Evolutionary conservation across 2,797 vertebrate genomes (phyloP).

Genomic region (Tarsius wallacei): DNA sequence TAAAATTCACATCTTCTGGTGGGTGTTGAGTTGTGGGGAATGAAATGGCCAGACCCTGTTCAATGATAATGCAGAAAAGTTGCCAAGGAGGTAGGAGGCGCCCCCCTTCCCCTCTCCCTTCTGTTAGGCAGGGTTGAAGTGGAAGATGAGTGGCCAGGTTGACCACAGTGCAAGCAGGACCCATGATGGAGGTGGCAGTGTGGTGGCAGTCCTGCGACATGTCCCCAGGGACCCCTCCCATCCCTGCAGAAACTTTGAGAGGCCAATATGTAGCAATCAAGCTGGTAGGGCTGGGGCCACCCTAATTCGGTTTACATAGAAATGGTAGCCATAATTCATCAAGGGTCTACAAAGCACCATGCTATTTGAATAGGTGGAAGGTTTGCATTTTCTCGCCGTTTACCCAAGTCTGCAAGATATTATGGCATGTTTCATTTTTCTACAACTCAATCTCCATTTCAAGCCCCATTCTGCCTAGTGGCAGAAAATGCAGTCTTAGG

Average conservation of each 20-base stretch:
- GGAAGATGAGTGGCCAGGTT: rapidly evolving
- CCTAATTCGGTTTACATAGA: not conserved
- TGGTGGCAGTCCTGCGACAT: rapidly evolving
- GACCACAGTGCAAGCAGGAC: no score
- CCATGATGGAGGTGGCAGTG: not conserved
- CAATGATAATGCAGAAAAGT: not conserved
- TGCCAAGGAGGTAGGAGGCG: not conserved
- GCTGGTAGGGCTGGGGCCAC: no score
- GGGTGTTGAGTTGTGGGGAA: not conserved
- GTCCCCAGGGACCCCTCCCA: not conserved
- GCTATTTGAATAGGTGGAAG: not conserved
- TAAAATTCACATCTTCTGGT: not conserved
- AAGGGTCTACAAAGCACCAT: not conserved
- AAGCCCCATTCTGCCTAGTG: not conserved
- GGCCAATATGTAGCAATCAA: not conserved
- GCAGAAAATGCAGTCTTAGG: not conserved
- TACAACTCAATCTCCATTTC: not conserved
- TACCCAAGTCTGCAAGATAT: not conserved
- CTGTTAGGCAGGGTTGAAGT: not conserved
- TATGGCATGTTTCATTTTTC: not conserved
- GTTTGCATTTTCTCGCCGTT: not conserved
- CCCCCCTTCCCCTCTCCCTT: rapidly evolving
- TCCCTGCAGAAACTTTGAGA: not conserved
- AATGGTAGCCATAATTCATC: not conserved
- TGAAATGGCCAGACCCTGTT: not conserved